phyloP scores from a whole-genome alignment of 1,140 invertebrate species.

The Microplitis mediator region DNA sequence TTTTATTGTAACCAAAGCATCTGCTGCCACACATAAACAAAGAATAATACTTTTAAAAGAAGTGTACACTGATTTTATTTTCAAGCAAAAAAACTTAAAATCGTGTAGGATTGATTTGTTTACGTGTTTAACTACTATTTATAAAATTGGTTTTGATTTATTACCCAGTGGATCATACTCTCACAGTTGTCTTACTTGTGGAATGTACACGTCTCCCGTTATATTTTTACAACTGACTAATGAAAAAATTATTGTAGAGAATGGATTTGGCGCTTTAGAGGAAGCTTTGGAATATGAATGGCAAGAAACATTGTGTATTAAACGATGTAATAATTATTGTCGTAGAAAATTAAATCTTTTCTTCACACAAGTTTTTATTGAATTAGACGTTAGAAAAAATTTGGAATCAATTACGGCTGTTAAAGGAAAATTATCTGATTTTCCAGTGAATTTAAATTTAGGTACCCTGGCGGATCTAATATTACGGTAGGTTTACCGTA shows the following conservation, averaged over 20 bases:
- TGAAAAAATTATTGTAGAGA: background rate
- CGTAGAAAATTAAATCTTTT: background rate
- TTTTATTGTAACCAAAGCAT: background rate
- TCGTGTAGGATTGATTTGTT: background rate
- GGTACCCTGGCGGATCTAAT: no score
- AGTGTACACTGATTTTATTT: no score
- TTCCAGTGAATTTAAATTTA: background rate
- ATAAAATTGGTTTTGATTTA: no score
- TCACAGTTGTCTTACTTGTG: background rate
- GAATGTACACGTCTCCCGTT: background rate
- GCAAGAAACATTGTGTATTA: background rate
- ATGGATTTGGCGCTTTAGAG: background rate
- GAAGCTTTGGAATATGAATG: background rate
- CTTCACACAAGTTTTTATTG: background rate
- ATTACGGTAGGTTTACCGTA: no score
- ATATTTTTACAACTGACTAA: background rate
- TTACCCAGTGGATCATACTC: no score
- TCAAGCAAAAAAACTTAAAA: background rate
- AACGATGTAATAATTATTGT: background rate
- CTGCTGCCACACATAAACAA: background rate
- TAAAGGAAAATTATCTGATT: background rate
- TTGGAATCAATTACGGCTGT: background rate
- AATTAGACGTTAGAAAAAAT: background rate
- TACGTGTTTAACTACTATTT: background rate
- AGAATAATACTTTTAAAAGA: background rate